A percentile compares a stretch with the other conserved stretches of the same genome.
Conservation (phyloP, 2,888 invertebrate species). For the Gymnocheta viridis region DNA sequence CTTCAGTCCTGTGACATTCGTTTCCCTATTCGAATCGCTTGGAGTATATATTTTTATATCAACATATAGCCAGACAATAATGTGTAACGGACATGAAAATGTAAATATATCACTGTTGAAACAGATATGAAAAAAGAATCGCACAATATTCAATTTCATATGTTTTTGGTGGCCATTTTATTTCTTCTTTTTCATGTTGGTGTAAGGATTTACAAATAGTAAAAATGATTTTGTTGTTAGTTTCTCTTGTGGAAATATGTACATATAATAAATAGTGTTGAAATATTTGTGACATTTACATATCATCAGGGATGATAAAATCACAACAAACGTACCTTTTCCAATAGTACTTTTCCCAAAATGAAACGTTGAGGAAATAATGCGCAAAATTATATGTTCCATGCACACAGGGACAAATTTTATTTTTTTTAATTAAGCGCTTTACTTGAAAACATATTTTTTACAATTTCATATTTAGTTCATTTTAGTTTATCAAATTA, state of each 20-base stretch:
- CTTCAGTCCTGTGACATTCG: neutral
- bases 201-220: slow-evolving; percentile 31
- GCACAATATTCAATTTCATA: slow-evolving; percentile 80
- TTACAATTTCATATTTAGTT: too few relatives aligned
- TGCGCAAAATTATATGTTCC: too few relatives aligned
- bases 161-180: slow-evolving; percentile 71
- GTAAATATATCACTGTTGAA: slow-evolving; percentile 65
- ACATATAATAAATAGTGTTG: slow-evolving; percentile 49
- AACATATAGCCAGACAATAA: slow-evolving; percentile 55
- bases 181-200: slow-evolving; percentile 18
- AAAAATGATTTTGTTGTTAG: slow-evolving; percentile 51
- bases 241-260: neutral
- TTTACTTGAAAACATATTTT: too few relatives aligned
- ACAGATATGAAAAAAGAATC: slow-evolving; percentile 68
- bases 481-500: too few relatives aligned
- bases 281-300: slow-evolving; percentile 58
- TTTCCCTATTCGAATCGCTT: slow-evolving; percentile 19
- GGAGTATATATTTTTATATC: slow-evolving; percentile 27
- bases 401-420: too few relatives aligned
- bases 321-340: too few relatives aligned
- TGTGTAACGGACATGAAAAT: slow-evolving; percentile 63
- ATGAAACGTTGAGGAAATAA: too few relatives aligned
- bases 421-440: too few relatives aligned
- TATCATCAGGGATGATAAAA: too few relatives aligned
- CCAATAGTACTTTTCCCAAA: too few relatives aligned